phyloP scores from a whole-genome alignment of 92 coral and sea anemone species.

The Paragorgia papillata region DNA sequence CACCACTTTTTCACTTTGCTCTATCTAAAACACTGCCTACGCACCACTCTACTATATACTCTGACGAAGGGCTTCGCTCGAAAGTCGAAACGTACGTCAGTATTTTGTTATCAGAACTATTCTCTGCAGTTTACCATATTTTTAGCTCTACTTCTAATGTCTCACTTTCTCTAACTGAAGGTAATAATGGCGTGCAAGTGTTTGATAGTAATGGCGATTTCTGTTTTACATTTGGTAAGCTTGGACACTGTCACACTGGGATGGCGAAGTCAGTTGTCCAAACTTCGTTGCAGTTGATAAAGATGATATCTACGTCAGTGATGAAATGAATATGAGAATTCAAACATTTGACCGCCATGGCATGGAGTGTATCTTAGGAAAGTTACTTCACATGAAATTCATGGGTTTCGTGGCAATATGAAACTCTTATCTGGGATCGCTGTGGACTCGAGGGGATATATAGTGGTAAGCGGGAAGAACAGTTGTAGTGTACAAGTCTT shows the following conservation, averaged over 20 bases:
- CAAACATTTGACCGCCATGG: constrained; percentile 38
- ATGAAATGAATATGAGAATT: constrained; percentile 25
- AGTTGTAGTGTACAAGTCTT: constrained; percentile 27
- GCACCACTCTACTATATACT: too few relatives aligned
- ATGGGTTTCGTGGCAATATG: constrained; percentile 21
- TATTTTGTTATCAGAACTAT: too few relatives aligned
- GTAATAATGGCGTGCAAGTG: constrained; percentile 35
- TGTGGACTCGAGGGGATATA: constrained; percentile 30
- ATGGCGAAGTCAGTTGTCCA: constrained; percentile 47
- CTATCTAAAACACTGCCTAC: too few relatives aligned
- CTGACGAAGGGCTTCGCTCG: too few relatives aligned
- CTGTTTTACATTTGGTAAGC: constrained; percentile 21
- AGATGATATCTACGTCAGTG: constrained; percentile 37
- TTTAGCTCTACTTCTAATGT: too few relatives aligned
- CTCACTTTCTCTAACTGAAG: constrained; percentile 4
- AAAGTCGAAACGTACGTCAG: too few relatives aligned
- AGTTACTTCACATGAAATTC: constrained; percentile 25
- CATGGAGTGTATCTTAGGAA: constrained; percentile 40
- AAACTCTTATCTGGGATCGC: constrained; percentile 38
- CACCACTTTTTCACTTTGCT: too few relatives aligned
- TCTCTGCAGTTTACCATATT: too few relatives aligned
- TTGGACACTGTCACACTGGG: constrained; percentile 36
- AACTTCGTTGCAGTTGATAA: constrained; percentile 43
- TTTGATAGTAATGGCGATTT: constrained; percentile 37
- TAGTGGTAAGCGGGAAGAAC: constrained; percentile 32